Percentiles rank a stretch among this genome's conserved stretches.
Evolutionary conservation across 2,797 vertebrate species (phyloP).

Genomic region (Cyprinella venusta): DNA sequence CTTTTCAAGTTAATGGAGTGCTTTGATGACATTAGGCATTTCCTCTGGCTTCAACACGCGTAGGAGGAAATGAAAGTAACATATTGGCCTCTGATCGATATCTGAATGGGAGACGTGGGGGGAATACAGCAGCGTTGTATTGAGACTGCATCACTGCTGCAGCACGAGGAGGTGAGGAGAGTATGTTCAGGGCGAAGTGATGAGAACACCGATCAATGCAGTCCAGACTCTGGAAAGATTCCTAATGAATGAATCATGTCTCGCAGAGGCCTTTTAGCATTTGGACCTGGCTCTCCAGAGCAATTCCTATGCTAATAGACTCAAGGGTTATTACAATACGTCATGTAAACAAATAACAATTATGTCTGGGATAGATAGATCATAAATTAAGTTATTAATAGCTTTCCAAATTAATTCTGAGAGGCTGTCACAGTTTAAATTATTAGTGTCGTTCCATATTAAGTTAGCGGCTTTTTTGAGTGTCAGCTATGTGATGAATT

Average conservation of each 20-base stretch:
- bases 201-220: conserved; percentile 28
- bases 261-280: conserved; percentile 1
- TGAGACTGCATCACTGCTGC: conserved; percentile 21
- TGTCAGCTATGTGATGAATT: conserved; percentile 25
- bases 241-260: conserved; percentile 29
- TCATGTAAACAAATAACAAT: conserved; percentile 39
- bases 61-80: conserved; percentile 55
- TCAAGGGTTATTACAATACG: conserved; percentile 19
- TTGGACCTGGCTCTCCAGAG: background rate
- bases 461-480: conserved; percentile 1
- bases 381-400: conserved; percentile 26
- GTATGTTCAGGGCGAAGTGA: conserved; percentile 15
- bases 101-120: conserved; percentile 42
- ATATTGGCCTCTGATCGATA: conserved; percentile 57
- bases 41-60: conserved; percentile 31
- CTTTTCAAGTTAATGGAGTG: conserved; percentile 52
- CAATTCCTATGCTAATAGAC: conserved; percentile 27
- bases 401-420: conserved; percentile 3
- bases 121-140: conserved; percentile 43
- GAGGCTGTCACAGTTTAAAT: conserved; percentile 26
- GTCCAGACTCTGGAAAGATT: conserved; percentile 23
- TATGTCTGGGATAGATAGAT: background rate
- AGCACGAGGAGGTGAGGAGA: conserved; percentile 12
- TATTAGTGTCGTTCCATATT: conserved; percentile 37
- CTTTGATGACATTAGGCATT: conserved; percentile 57